Evolutionary conservation across 2,888 invertebrate species (phyloP), one percentile per base, ranked within the genome.

Genomic region (Stramonita haemastoma): DNA sequence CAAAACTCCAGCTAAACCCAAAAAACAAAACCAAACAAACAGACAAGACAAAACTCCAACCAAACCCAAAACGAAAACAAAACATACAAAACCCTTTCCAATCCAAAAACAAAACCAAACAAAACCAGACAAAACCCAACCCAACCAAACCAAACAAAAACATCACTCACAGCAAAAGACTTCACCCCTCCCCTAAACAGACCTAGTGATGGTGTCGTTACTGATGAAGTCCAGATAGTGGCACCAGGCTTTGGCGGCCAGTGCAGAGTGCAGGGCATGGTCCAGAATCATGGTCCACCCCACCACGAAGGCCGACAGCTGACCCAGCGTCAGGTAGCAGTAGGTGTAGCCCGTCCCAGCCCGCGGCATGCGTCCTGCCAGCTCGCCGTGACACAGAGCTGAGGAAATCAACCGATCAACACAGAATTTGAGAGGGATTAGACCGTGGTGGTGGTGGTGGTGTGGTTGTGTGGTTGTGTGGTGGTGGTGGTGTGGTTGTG

Each of bases 211-310:
- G 0, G 95, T 94, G 79, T 94, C 94, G 89, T 95, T 95, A 17
- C 94, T 88, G 90, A 95, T 92, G 73, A 94, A 94, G 86, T 95
- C 95, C 36, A 95, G 90, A 89, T 95, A 95, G 83, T 95, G 94
- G 86, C 94, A 94, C 94, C 95, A 94, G 0, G 95, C 95, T 89
- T 95, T 95, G 29, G 95, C 95, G 8, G 94, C 94, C 22, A 93
- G 91, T 0, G 95, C 94, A 0, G 94, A 95, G 11, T 94, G 93
- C 13, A 95, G 92, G 8, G 95, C 92, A 86, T 95, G 92, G 87
- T 95, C 95, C 88, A 95, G 92, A 2, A 95, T 89, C 91, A 95
- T 93, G 60, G 94, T 95, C 95, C 95, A 95, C 17, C 95, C 95
- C 46, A 95, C 93, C 11, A 95, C 93, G 91, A 95, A 95, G 17